phyloP scores from a whole-genome alignment of 2,797 vertebrate species.

The Cyprinodon diabolis region DNA sequence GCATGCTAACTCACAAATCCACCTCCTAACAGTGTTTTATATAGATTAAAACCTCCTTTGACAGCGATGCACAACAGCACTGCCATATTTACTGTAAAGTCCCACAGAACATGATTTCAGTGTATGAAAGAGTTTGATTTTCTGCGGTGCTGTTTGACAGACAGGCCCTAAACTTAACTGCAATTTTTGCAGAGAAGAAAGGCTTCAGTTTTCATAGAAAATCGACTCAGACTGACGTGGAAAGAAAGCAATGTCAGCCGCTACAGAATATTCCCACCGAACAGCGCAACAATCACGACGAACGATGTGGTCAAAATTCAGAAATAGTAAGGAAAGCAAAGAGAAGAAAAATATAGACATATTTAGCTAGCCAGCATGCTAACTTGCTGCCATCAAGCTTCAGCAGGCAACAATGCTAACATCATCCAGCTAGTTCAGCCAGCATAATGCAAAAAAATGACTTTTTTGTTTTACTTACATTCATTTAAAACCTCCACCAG shows the following conservation, averaged over 20 bases:
- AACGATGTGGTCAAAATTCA: background rate
- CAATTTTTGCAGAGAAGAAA: constrained; percentile 25
- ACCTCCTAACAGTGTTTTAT: background rate
- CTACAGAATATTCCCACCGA: background rate
- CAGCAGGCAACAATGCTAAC: constrained; percentile 50
- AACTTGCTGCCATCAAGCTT: constrained; percentile 34
- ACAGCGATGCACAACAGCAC: accelerated
- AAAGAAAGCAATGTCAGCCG: constrained; percentile 9
- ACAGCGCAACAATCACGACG: background rate
- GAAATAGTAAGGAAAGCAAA: background rate
- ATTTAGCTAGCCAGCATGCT: constrained; percentile 57
- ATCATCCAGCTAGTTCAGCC: constrained; percentile 28
- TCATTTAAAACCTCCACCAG: constrained; percentile 99
- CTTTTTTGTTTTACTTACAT: constrained; percentile 84
- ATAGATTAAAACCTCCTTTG: accelerated
- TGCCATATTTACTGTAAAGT: background rate
- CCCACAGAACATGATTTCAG: background rate
- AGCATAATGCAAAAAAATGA: constrained; percentile 14
- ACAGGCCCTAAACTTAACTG: constrained; percentile 55
- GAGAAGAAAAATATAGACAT: constrained; percentile 46
- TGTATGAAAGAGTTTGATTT: constrained; percentile 10
- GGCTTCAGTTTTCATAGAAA: constrained; percentile 28
- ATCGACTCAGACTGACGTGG: background rate
- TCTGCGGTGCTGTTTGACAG: constrained; percentile 52
- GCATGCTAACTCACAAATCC: constrained; percentile 45